These are phyloP conservation scores for Varanus komodoensis DNA, from an alignment of 2,113 vertebrate genomes.

Conservation along the genomic window DNA sequence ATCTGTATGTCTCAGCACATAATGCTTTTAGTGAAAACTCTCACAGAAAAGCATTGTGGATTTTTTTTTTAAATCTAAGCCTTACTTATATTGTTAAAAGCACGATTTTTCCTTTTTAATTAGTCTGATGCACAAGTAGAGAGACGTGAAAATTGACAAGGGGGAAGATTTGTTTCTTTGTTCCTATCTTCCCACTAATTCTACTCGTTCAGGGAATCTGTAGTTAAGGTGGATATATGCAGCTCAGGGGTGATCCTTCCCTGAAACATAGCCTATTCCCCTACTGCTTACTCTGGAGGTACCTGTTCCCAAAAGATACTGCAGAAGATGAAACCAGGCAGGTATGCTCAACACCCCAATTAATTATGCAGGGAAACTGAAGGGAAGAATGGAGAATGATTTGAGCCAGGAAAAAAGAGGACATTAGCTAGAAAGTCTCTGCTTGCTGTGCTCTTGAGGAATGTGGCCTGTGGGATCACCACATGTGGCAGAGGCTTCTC, in stretches of 20 bases:
- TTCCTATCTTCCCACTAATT: background rate
- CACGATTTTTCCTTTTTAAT: background rate
- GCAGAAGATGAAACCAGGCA: background rate
- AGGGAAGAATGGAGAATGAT: no score
- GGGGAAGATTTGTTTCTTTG: background rate
- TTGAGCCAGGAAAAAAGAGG: no score
- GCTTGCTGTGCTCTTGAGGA: no score
- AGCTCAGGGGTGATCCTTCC: background rate
- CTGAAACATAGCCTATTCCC: background rate
- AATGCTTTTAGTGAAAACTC: no score
- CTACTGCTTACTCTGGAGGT: background rate
- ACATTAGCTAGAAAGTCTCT: no score
- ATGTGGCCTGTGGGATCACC: no score
- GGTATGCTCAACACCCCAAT: no score
- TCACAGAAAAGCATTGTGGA: no score
- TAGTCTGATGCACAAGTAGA: background rate
- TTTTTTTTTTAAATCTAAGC: no score
- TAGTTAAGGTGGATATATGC: background rate
- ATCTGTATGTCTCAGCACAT: no score
- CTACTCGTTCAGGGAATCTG: background rate
- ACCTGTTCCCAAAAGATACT: background rate
- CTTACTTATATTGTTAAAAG: background rate
- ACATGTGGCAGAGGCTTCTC: no score
- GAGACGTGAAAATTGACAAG: background rate
- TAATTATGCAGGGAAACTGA: no score